These are phyloP conservation scores for Ormyrus pomaceus DNA, from an alignment of 2,888 invertebrate genomes.

Conservation along the genomic window DNA sequence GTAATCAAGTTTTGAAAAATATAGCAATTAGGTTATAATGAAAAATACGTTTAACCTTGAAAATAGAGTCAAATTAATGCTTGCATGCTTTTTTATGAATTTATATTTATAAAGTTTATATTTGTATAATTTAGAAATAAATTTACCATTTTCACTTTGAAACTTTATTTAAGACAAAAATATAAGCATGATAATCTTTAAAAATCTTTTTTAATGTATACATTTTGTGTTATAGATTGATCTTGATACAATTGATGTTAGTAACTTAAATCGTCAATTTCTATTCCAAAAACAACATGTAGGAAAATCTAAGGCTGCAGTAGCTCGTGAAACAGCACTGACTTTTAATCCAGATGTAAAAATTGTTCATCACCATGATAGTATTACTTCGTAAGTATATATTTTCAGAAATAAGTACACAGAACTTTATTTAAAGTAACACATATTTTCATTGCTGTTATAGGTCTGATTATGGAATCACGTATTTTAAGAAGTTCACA, in stretches of 20 bases:
- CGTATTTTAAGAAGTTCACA: conserved; percentile 93
- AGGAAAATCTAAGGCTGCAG: conserved; percentile 95
- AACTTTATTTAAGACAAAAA: too few relatives aligned
- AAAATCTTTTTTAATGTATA: neutral
- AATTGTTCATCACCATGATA: conserved; percentile 94
- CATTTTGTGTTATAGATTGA: conserved; percentile 88
- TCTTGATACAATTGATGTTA: conserved; percentile 99
- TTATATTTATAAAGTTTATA: too few relatives aligned
- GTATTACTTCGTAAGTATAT: conserved; percentile 88
- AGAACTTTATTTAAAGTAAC: neutral
- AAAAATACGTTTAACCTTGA: too few relatives aligned
- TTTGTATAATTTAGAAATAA: too few relatives aligned
- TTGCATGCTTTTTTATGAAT: too few relatives aligned
- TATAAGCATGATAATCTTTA: too few relatives aligned
- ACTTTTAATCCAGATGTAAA: conserved; percentile 92
- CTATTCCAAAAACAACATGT: conserved; percentile 99
- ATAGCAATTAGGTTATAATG: too few relatives aligned
- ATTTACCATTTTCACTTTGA: too few relatives aligned
- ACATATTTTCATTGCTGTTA: conserved; percentile 66
- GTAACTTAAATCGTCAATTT: conserved; percentile 99
- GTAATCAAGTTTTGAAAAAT: too few relatives aligned
- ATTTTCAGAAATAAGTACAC: neutral
- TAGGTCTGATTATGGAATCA: conserved; percentile 92
- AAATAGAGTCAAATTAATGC: too few relatives aligned
- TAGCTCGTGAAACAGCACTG: conserved; percentile 92